Evolutionary conservation across 23 tunicate genomes (phyloP), one percentile per base, ranked within the genome.

Genomic region (Botrylloides violaceus): DNA sequence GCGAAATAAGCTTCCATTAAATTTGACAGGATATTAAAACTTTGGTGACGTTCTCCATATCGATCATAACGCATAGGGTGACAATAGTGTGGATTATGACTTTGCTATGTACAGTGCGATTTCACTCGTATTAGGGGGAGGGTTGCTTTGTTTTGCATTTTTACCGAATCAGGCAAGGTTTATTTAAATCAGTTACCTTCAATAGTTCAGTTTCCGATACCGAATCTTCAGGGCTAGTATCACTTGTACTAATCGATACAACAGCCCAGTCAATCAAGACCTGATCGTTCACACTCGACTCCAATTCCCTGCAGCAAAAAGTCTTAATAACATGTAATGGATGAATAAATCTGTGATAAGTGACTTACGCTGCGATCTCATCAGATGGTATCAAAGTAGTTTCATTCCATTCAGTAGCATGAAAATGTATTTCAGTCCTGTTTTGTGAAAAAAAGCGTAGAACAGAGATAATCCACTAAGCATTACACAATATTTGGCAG

Each of bases 311-410:
- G 24, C 36, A 73, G 1, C 25, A n/a, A n/a, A n/a, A n/a, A n/a
- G n/a, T n/a, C n/a, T n/a, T n/a, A n/a, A n/a, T n/a, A n/a, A n/a
- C n/a, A n/a, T n/a, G n/a, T n/a, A n/a, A n/a, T n/a, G n/a, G n/a
- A n/a, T n/a, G n/a, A n/a, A n/a, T n/a, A n/a, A 19, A 26, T 29
- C 19, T 1, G 29, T n/a, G 19, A 57, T 56, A 0, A 72, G 0
- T 56, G 5, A 34, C 91, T 61, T 84, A 84, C 92, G 25, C 26
- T 2, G 60, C 50, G n/a, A 84, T 72, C 7, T 55, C 76, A 2
- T 78, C 83, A 2, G 56, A 35, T 29, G 83, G 70, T 12, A 84
- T 49, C 5, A 84, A 60, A 4, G 65, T 71, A 32, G 59, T 64
- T 3, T 66, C 2, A 7, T 63, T 71, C 58, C 66, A 22, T 20